Base-by-base conservation (phyloP, 2,113 vertebrate species). In the Lepisosteus oculatus region DNA sequence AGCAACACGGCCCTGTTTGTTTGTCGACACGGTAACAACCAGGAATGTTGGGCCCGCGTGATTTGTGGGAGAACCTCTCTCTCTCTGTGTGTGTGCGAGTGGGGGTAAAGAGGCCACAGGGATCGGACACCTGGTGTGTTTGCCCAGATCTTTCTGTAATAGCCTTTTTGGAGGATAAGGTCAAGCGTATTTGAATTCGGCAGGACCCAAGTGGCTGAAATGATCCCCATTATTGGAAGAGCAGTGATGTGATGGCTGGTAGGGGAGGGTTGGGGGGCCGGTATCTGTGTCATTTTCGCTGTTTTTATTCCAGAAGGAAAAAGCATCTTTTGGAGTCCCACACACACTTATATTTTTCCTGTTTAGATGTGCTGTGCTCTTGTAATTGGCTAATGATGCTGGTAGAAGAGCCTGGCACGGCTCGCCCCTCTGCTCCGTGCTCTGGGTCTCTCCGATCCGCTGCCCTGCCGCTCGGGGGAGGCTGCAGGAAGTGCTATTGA, bases 401-500 rank as follows among this genome's bases (percentile, higher is more conserved):
- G 1, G 29, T 29, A 29, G 29, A 29, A 29, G 29, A 29, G 29
- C 29, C 29, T 29, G 29, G 29, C 29, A 29, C 29, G 29, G 29
- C 29, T 29, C 29, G 29, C 1, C 29, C 29, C 29, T 29, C 29
- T 29, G 29, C 29, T 29, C 29, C 29, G 29, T 29, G 29, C 29
- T 29, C 29, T 29, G 29, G 29, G 29, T 29, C 29, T 1, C 29
- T 29, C 29, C 2, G 29, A 29, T 29, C 29, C 29, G 29, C 29
- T 29, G 29, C 29, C 29, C 29, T 29, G 29, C 29, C 2, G 61
- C 41, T 62, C 64, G 70, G 61, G 61, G 47, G 14, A 54, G 11
- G 68, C 72, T 66, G 75, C 64, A 69, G 66, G 65, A 71, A 43
- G 43, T 74, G 61, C 67, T 77, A 70, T 72, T 61, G 71, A 76